Evolutionary conservation across 1,140 invertebrate species (phyloP), one percentile per base, ranked within the genome.

Genomic region (Drosophila ambigua): DNA sequence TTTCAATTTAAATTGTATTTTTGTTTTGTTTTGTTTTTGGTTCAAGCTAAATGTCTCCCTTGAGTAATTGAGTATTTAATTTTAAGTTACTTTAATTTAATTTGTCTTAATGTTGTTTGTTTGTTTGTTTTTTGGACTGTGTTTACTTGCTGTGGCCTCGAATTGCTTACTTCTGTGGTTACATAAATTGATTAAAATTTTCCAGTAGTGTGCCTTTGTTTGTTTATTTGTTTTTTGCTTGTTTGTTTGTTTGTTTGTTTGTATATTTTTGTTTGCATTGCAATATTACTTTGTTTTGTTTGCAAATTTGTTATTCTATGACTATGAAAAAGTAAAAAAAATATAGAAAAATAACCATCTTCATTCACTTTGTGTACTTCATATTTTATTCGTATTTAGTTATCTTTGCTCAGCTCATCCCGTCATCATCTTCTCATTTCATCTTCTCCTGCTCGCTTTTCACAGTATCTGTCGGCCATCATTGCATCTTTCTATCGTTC

Each of bases 271-370:
- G 20, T 51, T 59, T 8, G 44, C 57, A 63, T 62, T 61, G 15
- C 55, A 55, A 57, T 51, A 7, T 51, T 59, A 62, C 24, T 58
- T 61, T 73, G 41, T 46, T 55, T 73, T 57, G 66, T 74, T 72
- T 72, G 64, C 45, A 88, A 88, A 88, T 88, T 88, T 88, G 83
- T 88, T 88, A 88, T 88, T 88, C 83, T 88, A 88, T 88, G 83
- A 88, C 83, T 89, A 88, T 88, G 83, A 88, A 88, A 87, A 88
- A 88, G 84, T 88, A 88, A 88, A 88, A 88, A 88, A 88, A 88
- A 82, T 88, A 88, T 88, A 88, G 83, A 88, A 88, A 88, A 88
- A 88, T 88, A 88, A 88, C 84, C 26, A 28, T 28, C 83, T 79
- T 88, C 82, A 71, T 87, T 87, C 83, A 88, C 72, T 88, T 88